phyloP scores from a whole-genome alignment of 2,797 vertebrate species.

The Urosaurus nigricauda region DNA sequence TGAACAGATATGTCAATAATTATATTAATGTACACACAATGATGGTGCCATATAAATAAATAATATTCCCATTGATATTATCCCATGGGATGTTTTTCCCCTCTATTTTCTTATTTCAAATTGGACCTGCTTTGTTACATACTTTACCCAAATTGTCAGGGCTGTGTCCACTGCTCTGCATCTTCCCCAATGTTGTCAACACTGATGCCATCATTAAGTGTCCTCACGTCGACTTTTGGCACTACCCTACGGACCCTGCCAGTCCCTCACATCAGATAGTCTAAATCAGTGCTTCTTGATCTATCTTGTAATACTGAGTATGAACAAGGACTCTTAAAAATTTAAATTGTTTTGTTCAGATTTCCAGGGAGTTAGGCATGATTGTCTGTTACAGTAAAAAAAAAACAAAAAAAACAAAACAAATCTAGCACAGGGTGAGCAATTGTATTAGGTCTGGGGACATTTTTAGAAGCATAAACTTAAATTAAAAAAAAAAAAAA shows the following conservation, averaged over 20 bases:
- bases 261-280: too few species aligned
- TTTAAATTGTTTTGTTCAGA: not conserved
- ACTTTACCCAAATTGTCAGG: not conserved
- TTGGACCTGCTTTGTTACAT: not conserved
- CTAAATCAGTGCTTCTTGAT: too few species aligned
- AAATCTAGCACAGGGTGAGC: too few species aligned
- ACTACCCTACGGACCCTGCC: too few species aligned
- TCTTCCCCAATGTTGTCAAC: not conserved
- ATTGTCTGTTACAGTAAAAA: too few species aligned
- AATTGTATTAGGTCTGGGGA: too few species aligned
- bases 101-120: not conserved
- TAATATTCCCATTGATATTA: not conserved
- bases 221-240: too few species aligned
- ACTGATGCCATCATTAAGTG: not conserved
- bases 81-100: not conserved
- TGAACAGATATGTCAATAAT: not conserved
- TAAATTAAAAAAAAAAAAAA: too few species aligned
- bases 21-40: not conserved
- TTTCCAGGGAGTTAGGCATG: too few species aligned
- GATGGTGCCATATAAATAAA: not conserved
- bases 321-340: not conserved
- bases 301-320: not conserved
- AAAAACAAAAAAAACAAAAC: too few species aligned
- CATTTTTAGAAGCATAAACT: too few species aligned
- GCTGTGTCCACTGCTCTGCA: not conserved